Evolutionary conservation across 2,888 invertebrate species (phyloP).

Genomic region (Dermolepida albohirtum): DNA sequence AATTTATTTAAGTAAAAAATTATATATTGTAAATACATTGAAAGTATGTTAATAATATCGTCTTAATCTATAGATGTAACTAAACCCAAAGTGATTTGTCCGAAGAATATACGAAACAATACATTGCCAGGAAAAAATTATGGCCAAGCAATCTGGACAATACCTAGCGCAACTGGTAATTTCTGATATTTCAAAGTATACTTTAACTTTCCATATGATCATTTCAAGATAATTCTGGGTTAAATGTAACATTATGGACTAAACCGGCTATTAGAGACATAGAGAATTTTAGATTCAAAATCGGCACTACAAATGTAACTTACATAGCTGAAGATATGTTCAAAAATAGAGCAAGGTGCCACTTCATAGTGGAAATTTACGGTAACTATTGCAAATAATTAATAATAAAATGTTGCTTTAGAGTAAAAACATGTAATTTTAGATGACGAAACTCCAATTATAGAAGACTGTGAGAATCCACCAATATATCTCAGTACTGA

Average conservation of each 20-base stretch:
- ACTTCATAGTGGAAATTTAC: conserved; percentile 69
- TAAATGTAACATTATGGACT: conserved; percentile 68
- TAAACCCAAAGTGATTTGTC: conserved; percentile 71
- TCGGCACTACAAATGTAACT: conserved; percentile 70
- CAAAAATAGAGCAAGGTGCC: conserved; percentile 72
- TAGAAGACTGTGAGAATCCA: conserved; percentile 72
- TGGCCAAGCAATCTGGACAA: conserved; percentile 68
- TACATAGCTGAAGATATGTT: conserved; percentile 73
- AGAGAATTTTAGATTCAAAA: conserved; percentile 67
- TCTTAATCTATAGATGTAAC: conserved; percentile 66
- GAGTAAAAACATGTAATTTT: conserved; percentile 36
- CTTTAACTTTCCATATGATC: not conserved
- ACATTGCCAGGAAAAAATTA: conserved; percentile 67
- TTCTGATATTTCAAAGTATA: not conserved
- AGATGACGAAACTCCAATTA: conserved; percentile 70
- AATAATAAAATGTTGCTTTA: not conserved
- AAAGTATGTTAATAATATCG: conserved; percentile 9
- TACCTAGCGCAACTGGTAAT: conserved; percentile 61
- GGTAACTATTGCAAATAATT: conserved; percentile 59
- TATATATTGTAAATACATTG: too few relatives aligned
- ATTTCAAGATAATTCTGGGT: conserved; percentile 70
- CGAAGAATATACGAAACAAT: conserved; percentile 65
- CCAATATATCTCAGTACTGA: conserved; percentile 64
- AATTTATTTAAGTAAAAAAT: conserved; percentile 1
- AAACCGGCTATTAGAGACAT: conserved; percentile 69